Evolutionary conservation across 1,140 invertebrate species (phyloP), one percentile per base, ranked within the genome.

Genomic region (Drosophila parvula): DNA sequence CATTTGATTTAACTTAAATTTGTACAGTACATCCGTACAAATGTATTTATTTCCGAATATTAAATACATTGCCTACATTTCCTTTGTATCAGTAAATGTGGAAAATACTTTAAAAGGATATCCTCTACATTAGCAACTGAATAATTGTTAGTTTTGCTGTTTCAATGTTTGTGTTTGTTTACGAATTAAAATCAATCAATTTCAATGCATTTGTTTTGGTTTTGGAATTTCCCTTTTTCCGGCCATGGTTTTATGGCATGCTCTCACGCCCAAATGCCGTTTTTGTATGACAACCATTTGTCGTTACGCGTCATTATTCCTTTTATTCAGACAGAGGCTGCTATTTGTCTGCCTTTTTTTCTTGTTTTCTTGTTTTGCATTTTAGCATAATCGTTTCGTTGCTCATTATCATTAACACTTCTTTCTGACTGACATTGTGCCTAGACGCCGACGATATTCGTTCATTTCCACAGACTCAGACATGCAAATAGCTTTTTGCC

Each of bases 371-470:
- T 74, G 34, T 60, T 73, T 59, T 50, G 44, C 44, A 74, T 74
- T 75, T 75, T 74, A 43, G 50, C 69, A 64, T 75, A 74, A 75
- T 75, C 69, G 73, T 57, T 51, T 65, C 59, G 61, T 18, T 69
- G 11, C 73, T 75, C 73, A 75, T 75, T 75, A 75, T 74, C 73
- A 75, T 75, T 75, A 75, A 75, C 69, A 71, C 65, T 70, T 34
- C 34, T 28, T 70, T 34, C 34, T 28, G 51, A 41, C 41, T 34
- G 43, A 71, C 41, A 69, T 57, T 69, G 43, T 38, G 63, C 64
- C 68, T 69, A 47, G 68, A 48, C 53, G 60, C 44, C 62, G 11
- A 34, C 27, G 14, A 34, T 53, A 10, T 67, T 69, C 32, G 64
- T 55, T 67, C 16, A 44, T 55, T 69, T 69, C 38, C 57, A 12